These are phyloP conservation scores for Callyntrura guangdongensis DNA, from an alignment of 2,888 invertebrate species.

Conservation along the genomic window DNA sequence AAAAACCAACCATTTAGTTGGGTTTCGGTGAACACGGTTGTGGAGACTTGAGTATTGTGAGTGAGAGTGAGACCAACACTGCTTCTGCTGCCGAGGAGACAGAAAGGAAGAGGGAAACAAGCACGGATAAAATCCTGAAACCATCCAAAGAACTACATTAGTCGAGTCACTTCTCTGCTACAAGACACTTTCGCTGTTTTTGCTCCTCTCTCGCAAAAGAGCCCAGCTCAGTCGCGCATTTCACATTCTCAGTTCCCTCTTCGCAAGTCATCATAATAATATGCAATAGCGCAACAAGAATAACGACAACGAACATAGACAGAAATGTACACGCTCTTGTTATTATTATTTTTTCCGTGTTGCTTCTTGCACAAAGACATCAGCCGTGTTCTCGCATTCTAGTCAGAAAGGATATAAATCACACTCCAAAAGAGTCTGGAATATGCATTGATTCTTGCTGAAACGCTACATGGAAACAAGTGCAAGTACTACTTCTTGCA, in stretches of 20 bases:
- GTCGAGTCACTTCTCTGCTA: constrained; percentile 54
- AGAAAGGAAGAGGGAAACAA: constrained; percentile 27
- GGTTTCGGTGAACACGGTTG: background rate
- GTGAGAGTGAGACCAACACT: background rate
- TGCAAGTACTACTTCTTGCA: too few relatives aligned
- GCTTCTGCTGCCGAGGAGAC: background rate
- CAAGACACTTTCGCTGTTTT: constrained; percentile 49
- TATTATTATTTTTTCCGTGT: too few relatives aligned
- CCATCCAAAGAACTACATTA: constrained; percentile 48
- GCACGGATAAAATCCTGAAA: constrained; percentile 57
- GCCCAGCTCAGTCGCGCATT: too few relatives aligned
- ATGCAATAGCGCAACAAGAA: background rate
- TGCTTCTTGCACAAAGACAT: too few relatives aligned
- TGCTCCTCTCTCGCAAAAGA: constrained; percentile 3
- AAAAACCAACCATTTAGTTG: background rate
- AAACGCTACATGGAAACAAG: too few relatives aligned
- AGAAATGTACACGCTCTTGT: too few relatives aligned
- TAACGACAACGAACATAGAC: too few relatives aligned
- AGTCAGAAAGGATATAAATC: too few relatives aligned
- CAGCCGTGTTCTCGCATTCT: too few relatives aligned
- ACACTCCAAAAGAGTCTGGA: too few relatives aligned
- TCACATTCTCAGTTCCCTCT: background rate
- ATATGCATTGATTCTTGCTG: too few relatives aligned
- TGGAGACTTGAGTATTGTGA: too few relatives aligned
- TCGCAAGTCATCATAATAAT: background rate